phyloP scores from a whole-genome alignment of 2,113 vertebrate genomes.

The Pituophis catenifer region DNA sequence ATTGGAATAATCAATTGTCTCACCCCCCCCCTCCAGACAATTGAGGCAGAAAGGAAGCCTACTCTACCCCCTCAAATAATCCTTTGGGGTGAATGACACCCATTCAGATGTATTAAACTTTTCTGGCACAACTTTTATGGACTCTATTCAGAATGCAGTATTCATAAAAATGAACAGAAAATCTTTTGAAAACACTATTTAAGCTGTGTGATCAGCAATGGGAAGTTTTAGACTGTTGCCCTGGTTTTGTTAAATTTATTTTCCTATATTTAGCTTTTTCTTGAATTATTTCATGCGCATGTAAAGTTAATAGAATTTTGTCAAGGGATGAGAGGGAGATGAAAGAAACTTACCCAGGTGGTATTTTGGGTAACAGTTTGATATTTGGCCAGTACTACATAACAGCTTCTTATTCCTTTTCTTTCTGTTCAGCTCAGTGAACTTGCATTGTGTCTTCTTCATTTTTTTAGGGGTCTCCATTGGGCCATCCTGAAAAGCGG shows the following conservation, averaged over 20 bases:
- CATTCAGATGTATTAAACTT: neutral
- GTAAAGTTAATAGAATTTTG: constrained; percentile 52
- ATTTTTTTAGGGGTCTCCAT: constrained; percentile 66
- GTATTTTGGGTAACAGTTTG: constrained; percentile 85
- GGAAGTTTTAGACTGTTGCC: constrained; percentile 1
- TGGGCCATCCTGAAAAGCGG: constrained; percentile 57
- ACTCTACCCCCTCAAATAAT: neutral
- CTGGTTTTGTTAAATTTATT: neutral
- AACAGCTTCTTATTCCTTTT: constrained; percentile 84
- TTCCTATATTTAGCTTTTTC: constrained; percentile 29
- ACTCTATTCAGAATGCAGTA: neutral
- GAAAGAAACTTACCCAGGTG: constrained; percentile 84
- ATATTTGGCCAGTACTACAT: constrained; percentile 81
- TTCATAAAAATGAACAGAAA: constrained; percentile 1
- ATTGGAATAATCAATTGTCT: neutral
- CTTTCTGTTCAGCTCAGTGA: constrained; percentile 73
- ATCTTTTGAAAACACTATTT: neutral
- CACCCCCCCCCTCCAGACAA: neutral
- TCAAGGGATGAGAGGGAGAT: constrained; percentile 57
- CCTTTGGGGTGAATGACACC: neutral
- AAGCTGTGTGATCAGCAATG: constrained; percentile 19
- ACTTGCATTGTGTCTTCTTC: constrained; percentile 73
- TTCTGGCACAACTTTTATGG: neutral
- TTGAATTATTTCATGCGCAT: constrained; percentile 19
- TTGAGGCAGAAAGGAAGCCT: neutral